Base-by-base conservation (phyloP, 1,140 invertebrate species). In the Trichogramma pretiosum region DNA sequence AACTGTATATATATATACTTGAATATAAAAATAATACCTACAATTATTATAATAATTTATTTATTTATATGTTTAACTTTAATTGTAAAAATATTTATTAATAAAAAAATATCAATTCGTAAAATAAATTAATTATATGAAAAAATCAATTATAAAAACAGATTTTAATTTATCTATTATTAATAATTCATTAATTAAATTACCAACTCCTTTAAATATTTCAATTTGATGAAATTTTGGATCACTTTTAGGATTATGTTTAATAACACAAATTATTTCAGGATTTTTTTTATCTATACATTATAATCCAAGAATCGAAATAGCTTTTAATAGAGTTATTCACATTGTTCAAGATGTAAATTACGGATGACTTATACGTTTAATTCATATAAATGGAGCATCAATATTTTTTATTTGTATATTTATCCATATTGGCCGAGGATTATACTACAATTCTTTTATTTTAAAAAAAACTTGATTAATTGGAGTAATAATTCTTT, bases 271-370 rank as follows among this genome's bases (percentile, higher is more conserved):
- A 77, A 76, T 79, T 72, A 52, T 77, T 47, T 73, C 72, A 33
- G 75, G 77, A 46, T 46, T 77, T 57, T 78, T 80, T 63, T 64
- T 79, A 71, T 68, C 77, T 3, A 77, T 79, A 72, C 74, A 80
- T 63, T 80, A 78, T 67, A 67, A 64, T 32, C 60, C 72, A 19
- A 67, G 77, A 66, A 63, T 76, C 50, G 60, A 70, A 49, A 54
- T 73, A 62, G 74, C 77, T 13, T 82, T 80, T 68, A 61, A 70
- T 55, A 77, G 73, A 63, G 66, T 80, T 43, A 72, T 62, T 58
- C 68, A 70, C 56, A 74, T 75, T 64, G 73, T 65, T 43, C 68
- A 69, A 61, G 65, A 76, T 64, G 71, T 76, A 41, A 75, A 74
- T 61, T 69, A 73, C 57, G 72, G 72, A 0, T 80, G 75, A 71